phyloP scores from a whole-genome alignment of 2,888 invertebrate species.

The Athalia cordata region DNA sequence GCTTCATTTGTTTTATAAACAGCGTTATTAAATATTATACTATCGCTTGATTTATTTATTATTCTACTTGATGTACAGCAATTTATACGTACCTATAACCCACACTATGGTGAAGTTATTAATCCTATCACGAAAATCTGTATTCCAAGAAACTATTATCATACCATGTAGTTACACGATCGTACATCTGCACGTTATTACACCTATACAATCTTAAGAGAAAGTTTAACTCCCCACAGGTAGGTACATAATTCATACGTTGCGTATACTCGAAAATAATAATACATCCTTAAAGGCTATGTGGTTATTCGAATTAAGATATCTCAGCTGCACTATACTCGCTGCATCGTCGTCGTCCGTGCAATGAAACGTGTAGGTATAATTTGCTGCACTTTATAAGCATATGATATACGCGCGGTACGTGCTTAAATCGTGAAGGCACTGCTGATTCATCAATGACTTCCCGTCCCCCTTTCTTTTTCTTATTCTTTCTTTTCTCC shows the following conservation, averaged over 20 bases:
- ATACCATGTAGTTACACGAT: too few relatives aligned
- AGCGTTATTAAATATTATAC: constrained; percentile 1
- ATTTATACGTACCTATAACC: neutral
- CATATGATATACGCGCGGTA: neutral
- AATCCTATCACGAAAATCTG: constrained; percentile 9
- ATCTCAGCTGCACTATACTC: neutral
- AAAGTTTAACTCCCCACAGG: too few relatives aligned
- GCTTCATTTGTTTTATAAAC: constrained; percentile 1
- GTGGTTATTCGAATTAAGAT: constrained; percentile 8
- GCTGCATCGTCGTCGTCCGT: neutral
- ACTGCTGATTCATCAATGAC: constrained; percentile 36
- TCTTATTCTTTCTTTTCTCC: constrained; percentile 14
- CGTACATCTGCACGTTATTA: too few relatives aligned
- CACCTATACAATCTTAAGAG: too few relatives aligned
- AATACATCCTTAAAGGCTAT: neutral
- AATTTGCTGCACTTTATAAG: neutral
- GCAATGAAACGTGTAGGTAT: neutral
- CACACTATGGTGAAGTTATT: neutral
- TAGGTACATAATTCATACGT: too few relatives aligned
- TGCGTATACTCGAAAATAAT: neutral
- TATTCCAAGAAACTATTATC: too few relatives aligned
- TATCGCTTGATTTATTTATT: neutral
- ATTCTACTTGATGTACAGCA: neutral
- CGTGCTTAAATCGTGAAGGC: constrained; percentile 13
- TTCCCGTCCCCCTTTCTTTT: constrained; percentile 27